Percentiles rank a stretch among this genome's conserved stretches.
These are phyloP conservation scores for Varecia variegata DNA, from an alignment of 2,797 vertebrate species.

Conservation along the genomic window DNA sequence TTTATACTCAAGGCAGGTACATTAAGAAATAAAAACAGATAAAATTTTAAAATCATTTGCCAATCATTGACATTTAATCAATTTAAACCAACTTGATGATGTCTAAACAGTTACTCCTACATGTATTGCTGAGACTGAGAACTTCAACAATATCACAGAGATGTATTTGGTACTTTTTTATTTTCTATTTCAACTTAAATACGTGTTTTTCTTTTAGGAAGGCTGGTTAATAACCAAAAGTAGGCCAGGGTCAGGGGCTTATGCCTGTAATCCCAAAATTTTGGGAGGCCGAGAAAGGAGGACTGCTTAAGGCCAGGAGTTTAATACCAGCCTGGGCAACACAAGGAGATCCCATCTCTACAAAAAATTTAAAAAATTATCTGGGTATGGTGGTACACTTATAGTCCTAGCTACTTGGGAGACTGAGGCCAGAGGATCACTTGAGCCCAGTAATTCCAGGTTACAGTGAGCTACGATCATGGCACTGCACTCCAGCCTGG, in stretches of 20 bases:
- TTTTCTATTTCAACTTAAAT: conserved; percentile 6
- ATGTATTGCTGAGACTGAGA: neutral
- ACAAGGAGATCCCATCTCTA: neutral
- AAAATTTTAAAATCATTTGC: conserved; percentile 23
- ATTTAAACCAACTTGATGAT: neutral
- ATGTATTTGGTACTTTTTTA: neutral
- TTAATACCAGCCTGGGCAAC: neutral
- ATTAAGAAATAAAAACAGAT: conserved; percentile 23
- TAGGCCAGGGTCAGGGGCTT: neutral
- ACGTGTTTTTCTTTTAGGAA: conserved; percentile 35
- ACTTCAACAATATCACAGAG: neutral
- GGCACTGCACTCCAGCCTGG: neutral
- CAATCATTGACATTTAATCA: conserved; percentile 14
- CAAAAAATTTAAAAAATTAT: neutral
- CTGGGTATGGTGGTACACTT: neutral
- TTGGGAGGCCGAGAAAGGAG: neutral
- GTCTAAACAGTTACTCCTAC: neutral
- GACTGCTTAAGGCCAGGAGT: neutral
- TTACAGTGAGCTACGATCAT: neutral
- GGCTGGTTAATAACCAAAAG: neutral
- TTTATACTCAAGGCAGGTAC: neutral
- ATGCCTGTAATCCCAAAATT: neutral
- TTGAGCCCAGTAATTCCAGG: neutral
- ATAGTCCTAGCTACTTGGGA: neutral
- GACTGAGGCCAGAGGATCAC: neutral